Conservation (phyloP, 2,888 invertebrate species). For the Pheosia gnoma region DNA sequence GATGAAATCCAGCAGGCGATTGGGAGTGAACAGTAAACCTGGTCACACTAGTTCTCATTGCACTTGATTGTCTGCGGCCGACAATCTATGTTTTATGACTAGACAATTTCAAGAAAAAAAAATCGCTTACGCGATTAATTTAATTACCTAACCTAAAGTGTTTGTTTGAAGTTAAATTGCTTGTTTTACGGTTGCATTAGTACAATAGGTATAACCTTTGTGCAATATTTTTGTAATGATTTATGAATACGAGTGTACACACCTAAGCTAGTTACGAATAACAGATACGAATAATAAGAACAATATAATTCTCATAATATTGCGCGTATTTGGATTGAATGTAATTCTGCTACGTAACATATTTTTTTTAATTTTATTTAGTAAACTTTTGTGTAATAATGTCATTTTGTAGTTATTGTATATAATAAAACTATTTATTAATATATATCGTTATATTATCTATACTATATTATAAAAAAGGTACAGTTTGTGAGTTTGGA, state of each 20-base stretch:
- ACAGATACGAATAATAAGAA: not conserved
- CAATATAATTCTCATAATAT: not conserved
- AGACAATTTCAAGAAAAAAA: constrained; percentile 6
- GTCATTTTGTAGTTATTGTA: too few species aligned
- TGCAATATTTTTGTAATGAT: constrained; percentile 5
- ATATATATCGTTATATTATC: too few species aligned
- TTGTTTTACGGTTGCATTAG: constrained; percentile 6
- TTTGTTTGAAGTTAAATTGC: constrained; percentile 9
- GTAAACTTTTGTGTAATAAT: too few species aligned
- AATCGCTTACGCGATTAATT: constrained; percentile 16
- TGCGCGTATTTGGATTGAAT: too few species aligned
- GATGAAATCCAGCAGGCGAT: too few species aligned
- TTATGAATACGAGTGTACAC: not conserved
- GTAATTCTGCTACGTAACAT: too few species aligned
- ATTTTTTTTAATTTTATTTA: too few species aligned
- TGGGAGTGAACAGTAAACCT: not conserved
- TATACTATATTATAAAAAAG: too few species aligned
- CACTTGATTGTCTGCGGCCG: constrained; percentile 41
- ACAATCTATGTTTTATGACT: constrained; percentile 32
- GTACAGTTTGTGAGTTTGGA: too few species aligned
- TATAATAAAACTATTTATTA: too few species aligned
- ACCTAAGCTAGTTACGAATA: not conserved
- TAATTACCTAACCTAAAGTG: constrained; percentile 14
- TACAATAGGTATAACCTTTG: not conserved
- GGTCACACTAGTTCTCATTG: constrained; percentile 1